Conservation (phyloP, 2,888 invertebrate species). For the Scaptomyza reducta region DNA sequence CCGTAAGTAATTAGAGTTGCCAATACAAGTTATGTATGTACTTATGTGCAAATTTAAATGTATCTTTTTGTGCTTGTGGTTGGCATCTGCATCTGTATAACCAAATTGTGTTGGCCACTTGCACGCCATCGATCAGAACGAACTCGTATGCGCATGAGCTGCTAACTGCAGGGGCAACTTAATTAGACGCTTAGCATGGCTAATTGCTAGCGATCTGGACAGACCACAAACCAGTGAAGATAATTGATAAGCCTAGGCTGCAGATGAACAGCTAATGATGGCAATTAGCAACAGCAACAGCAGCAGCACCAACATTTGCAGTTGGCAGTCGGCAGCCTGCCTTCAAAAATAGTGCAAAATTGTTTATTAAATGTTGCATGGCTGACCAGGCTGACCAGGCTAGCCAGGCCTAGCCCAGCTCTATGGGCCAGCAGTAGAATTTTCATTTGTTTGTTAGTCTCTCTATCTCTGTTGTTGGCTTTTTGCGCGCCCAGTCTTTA, state of each 20-base stretch:
- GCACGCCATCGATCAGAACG: conserved; percentile 65
- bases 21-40: conserved; percentile 19
- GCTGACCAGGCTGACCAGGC: conserved; percentile 57
- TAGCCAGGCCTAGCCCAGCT: conserved; percentile 53
- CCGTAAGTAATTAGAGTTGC: conserved; percentile 15
- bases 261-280: conserved; percentile 76
- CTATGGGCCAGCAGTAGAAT: conserved; percentile 39
- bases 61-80: conserved; percentile 10
- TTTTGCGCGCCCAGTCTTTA: conserved; percentile 47
- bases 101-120: conserved; percentile 43
- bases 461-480: conserved; percentile 10
- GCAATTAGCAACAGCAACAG: conserved; percentile 61
- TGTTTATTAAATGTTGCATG: conserved; percentile 71
- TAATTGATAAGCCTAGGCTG: conserved; percentile 71
- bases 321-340: conserved; percentile 27
- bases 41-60: conserved; percentile 20
- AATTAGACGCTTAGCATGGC: conserved; percentile 75
- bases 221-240: conserved; percentile 21
- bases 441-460: conserved; percentile 55
- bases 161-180: conserved; percentile 63
- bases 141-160: conserved; percentile 44
- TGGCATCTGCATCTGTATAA: conserved; percentile 28
- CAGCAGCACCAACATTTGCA: conserved; percentile 30
- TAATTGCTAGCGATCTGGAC: conserved; percentile 63
- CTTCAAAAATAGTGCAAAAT: conserved; percentile 70